Evolutionary conservation across 1,140 invertebrate species (phyloP).

Genomic region (Venturia canescens): DNA sequence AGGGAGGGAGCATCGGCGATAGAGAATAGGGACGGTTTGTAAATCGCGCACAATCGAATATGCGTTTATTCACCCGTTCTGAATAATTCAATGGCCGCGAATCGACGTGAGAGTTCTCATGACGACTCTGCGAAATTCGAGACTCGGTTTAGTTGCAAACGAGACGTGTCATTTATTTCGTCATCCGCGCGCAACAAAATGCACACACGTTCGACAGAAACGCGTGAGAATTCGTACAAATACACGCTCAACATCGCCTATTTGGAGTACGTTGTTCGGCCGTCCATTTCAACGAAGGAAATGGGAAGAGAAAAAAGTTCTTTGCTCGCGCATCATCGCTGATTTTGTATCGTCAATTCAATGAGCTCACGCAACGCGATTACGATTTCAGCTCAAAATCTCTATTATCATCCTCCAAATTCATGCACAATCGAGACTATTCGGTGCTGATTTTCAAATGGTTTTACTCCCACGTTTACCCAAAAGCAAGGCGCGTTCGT

Average conservation of each 20-base stretch:
- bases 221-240: too few relatives aligned
- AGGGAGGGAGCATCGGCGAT: neutral
- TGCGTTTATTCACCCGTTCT: conserved; percentile 42
- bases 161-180: neutral
- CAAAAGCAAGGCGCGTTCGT: too few relatives aligned
- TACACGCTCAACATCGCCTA: neutral
- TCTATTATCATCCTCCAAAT: neutral
- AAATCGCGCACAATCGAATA: conserved; percentile 26
- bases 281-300: conserved; percentile 10
- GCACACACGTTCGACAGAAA: neutral
- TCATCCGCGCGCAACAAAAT: too few relatives aligned
- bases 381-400: neutral
- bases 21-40: conserved; percentile 3
- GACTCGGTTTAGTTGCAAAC: conserved; percentile 41
- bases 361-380: neutral
- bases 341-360: neutral
- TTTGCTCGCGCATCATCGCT: neutral
- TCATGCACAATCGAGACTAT: too few relatives aligned
- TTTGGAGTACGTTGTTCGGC: conserved; percentile 12
- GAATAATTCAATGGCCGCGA: conserved; percentile 58
- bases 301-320: neutral
- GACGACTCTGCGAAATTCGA: conserved; percentile 23
- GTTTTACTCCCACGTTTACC: too few relatives aligned
- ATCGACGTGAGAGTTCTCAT: neutral
- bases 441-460: too few relatives aligned